Percentiles rank a stretch among this genome's conserved stretches.
Conservation (phyloP, 2,797 vertebrate species). For the Pelochelys cantorii region DNA sequence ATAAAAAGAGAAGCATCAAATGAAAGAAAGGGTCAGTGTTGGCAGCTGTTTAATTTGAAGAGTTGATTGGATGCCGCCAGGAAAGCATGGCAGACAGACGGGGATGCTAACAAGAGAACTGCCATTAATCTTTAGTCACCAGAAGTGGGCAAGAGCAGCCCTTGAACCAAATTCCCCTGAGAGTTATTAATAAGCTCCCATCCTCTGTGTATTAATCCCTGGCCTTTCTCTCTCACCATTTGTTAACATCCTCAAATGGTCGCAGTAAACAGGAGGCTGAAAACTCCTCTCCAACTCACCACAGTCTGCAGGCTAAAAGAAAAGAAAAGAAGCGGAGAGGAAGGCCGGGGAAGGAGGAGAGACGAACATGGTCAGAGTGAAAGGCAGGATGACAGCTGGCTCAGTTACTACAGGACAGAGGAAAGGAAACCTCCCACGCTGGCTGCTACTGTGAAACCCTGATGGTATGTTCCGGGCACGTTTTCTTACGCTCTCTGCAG, state of each 20-base stretch:
- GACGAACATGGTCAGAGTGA: rapidly evolving
- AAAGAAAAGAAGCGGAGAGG: not conserved
- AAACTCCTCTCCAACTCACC: slow-evolving; percentile 34
- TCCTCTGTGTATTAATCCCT: slow-evolving; percentile 62
- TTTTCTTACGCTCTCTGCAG: not conserved
- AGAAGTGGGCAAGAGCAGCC: slow-evolving; percentile 46
- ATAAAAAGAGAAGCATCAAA: not conserved
- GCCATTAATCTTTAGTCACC: slow-evolving; percentile 64
- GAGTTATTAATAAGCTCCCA: slow-evolving; percentile 52
- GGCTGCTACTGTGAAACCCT: not conserved
- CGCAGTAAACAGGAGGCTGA: slow-evolving; percentile 53
- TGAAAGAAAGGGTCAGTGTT: not conserved
- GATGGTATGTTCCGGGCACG: not conserved
- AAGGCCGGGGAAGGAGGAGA: not conserved
- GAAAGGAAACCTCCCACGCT: not conserved
- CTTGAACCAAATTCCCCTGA: slow-evolving; percentile 59
- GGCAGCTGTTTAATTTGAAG: slow-evolving; percentile 29
- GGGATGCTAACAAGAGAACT: slow-evolving; percentile 30
- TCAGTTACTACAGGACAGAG: not conserved
- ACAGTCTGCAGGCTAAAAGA: not conserved
- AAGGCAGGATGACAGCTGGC: not conserved
- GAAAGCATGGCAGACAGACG: slow-evolving; percentile 33
- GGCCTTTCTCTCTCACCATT: slow-evolving; percentile 57
- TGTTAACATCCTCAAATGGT: slow-evolving; percentile 55
- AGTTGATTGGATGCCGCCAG: slow-evolving; percentile 40